Evolutionary conservation across 2,888 invertebrate genomes (phyloP).

Genomic region (Periphyllus acericola): DNA sequence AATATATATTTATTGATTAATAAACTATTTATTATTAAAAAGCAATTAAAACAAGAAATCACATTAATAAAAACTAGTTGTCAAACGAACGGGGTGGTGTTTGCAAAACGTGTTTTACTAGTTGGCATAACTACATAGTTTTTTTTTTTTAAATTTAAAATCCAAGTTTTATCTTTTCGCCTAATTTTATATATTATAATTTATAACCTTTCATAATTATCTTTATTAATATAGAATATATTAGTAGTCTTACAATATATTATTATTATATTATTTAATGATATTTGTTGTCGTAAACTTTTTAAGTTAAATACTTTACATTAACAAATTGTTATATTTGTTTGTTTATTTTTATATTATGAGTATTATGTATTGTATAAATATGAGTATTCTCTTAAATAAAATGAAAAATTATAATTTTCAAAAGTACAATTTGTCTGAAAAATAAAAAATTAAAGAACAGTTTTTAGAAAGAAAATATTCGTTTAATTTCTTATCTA

Average conservation of each 20-base stretch:
- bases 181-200: too few relatives aligned
- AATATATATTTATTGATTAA: background rate
- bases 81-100: background rate
- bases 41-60: background rate
- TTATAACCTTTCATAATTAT: too few relatives aligned
- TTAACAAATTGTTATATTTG: too few relatives aligned
- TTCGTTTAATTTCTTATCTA: background rate
- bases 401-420: background rate
- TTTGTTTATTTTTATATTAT: background rate
- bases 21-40: background rate
- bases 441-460: background rate
- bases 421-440: background rate
- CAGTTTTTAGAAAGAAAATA: background rate
- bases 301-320: too few relatives aligned
- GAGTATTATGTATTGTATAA: too few relatives aligned
- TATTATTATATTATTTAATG: too few relatives aligned
- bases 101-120: background rate
- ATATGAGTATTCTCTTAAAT: background rate
- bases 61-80: background rate
- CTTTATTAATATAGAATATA: too few relatives aligned
- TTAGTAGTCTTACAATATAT: too few relatives aligned
- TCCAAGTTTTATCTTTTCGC: too few relatives aligned
- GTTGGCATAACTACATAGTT: too few relatives aligned
- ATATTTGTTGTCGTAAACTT: too few relatives aligned
- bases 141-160: too few relatives aligned